These are phyloP conservation scores for Dendronephthya gigantea DNA, from an alignment of 64 coral and sea anemone species.

Conservation along the genomic window DNA sequence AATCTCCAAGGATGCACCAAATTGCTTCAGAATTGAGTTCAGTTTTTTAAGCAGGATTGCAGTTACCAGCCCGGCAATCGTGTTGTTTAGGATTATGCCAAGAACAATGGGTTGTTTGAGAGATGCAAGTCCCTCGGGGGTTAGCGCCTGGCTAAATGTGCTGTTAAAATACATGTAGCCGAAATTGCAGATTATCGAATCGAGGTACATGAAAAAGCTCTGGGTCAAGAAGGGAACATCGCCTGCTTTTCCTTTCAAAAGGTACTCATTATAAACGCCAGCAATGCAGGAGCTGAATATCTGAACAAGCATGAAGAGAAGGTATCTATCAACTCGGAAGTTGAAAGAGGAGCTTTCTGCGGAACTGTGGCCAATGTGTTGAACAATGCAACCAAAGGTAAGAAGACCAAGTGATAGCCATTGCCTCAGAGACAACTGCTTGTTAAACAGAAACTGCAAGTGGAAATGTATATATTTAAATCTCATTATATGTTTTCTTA, in stretches of 20 bases:
- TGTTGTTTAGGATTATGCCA: slow-evolving; percentile 74
- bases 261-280: slow-evolving; percentile 96
- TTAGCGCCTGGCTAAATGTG: slow-evolving; percentile 51
- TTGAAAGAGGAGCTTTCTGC: slow-evolving; percentile 40
- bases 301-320: slow-evolving; percentile 82
- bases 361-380: slow-evolving; percentile 36
- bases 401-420: slow-evolving; percentile 84
- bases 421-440: slow-evolving; percentile 57
- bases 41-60: slow-evolving; percentile 69
- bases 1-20: slow-evolving; percentile 88
- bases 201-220: slow-evolving; percentile 88
- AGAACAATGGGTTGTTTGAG: slow-evolving; percentile 58
- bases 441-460: slow-evolving; percentile 66
- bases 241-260: slow-evolving; percentile 70
- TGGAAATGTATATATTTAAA: not conserved
- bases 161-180: slow-evolving; percentile 51
- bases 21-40: slow-evolving; percentile 93
- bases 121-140: slow-evolving; percentile 42
- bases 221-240: slow-evolving; percentile 89
- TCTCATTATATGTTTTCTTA: too few relatives aligned
- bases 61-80: slow-evolving; percentile 75
- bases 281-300: slow-evolving; percentile 98
- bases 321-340: slow-evolving; percentile 51
- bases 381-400: slow-evolving; percentile 74
- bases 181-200: slow-evolving; percentile 81